Conservation (phyloP, 2,888 invertebrate species). For the Lasioglossum figueresi region DNA sequence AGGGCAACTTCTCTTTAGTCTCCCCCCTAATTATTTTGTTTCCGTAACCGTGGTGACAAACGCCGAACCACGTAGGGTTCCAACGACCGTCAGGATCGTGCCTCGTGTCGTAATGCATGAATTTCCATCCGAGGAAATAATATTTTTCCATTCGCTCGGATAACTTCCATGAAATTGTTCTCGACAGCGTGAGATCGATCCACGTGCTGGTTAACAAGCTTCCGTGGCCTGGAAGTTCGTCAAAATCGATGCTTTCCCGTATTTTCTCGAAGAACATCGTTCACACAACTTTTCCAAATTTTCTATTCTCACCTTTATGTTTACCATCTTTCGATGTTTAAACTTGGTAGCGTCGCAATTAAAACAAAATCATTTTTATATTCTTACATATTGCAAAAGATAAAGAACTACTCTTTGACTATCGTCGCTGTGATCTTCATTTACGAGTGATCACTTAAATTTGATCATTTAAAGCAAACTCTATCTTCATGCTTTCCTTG, state of each 20-base stretch:
- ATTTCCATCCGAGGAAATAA: constrained; percentile 40
- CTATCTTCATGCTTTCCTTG: not conserved
- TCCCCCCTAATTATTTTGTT: constrained; percentile 74
- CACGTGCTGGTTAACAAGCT: not conserved
- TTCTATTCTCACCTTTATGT: too few species aligned
- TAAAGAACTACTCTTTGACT: too few species aligned
- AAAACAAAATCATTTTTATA: too few species aligned
- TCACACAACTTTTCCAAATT: too few species aligned
- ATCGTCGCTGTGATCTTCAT: too few species aligned
- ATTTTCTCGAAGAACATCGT: too few species aligned
- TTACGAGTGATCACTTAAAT: too few species aligned
- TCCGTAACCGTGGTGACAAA: constrained; percentile 73
- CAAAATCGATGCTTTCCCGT: not conserved
- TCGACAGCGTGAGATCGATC: constrained; percentile 19
- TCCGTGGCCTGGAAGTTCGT: not conserved
- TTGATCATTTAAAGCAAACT: not conserved
- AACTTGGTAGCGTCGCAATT: too few species aligned
- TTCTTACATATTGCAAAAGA: too few species aligned
- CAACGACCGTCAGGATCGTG: constrained; percentile 23
- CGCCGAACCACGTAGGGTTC: constrained; percentile 30
- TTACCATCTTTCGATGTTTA: too few species aligned
- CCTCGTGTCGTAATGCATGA: constrained; percentile 48
- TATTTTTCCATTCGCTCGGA: constrained; percentile 27
- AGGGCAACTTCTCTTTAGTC: constrained; percentile 45
- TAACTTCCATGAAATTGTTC: constrained; percentile 8